Evolutionary conservation across 2,888 invertebrate genomes (phyloP).

Genomic region (Hydrotaea diabolus): DNA sequence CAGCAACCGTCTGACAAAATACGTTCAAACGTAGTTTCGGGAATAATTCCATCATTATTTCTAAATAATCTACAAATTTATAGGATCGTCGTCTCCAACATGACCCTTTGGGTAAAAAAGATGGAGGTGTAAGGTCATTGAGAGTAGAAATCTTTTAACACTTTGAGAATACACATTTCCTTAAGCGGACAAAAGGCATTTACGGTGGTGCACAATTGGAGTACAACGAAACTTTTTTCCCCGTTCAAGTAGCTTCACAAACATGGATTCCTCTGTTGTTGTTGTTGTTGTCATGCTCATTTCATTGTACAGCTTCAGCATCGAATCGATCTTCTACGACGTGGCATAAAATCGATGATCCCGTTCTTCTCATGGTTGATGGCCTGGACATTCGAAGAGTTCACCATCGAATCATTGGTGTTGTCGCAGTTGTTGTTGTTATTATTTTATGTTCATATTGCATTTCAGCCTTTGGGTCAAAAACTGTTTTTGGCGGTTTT

Average conservation of each 20-base stretch:
- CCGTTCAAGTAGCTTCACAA: background rate
- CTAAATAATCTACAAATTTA: no score
- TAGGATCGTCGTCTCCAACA: no score
- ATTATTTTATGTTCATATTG: constrained; percentile 21
- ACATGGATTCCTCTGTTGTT: background rate
- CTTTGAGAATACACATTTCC: no score
- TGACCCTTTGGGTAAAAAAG: no score
- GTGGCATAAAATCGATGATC: constrained; percentile 8
- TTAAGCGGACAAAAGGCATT: no score
- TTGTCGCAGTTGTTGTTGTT: constrained; percentile 7
- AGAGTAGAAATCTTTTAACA: no score
- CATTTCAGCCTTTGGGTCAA: constrained; percentile 31
- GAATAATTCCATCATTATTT: no score
- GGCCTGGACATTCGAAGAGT: background rate
- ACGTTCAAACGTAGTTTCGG: no score
- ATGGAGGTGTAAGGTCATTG: no score
- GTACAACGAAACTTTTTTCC: background rate
- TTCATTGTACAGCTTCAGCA: background rate
- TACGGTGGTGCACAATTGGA: no score
- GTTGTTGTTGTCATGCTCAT: background rate
- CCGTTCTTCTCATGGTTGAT: background rate
- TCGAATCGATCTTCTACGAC: background rate
- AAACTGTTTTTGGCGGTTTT: background rate
- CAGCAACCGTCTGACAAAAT: no score
- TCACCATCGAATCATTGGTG: background rate